These are phyloP conservation scores for Drosophila kuntzei DNA, from an alignment of 2,888 invertebrate species.

Conservation along the genomic window DNA sequence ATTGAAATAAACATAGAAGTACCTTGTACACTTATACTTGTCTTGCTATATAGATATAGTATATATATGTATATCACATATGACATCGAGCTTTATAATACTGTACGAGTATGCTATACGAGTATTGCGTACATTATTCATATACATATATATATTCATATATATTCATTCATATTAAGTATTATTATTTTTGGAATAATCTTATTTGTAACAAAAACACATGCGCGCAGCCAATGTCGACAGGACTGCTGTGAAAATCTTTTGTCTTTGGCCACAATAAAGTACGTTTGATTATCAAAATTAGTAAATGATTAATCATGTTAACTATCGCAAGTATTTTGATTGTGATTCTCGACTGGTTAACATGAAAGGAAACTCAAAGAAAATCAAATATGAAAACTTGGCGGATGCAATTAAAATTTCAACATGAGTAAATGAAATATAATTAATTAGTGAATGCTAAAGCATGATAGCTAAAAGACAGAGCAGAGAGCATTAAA, in stretches of 20 bases:
- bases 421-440: slow-evolving; percentile 29
- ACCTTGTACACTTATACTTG: slow-evolving; percentile 47
- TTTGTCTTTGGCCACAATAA: slow-evolving; percentile 71
- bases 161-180: slow-evolving; percentile 59
- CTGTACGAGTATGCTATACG: slow-evolving; percentile 44
- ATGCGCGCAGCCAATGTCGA: slow-evolving; percentile 88
- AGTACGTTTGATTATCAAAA: slow-evolving; percentile 46
- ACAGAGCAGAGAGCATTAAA: neutral
- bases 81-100: slow-evolving; percentile 54
- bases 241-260: slow-evolving; percentile 86
- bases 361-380: slow-evolving; percentile 14
- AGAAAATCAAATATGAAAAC: slow-evolving; percentile 3
- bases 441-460: slow-evolving; percentile 4
- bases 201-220: slow-evolving; percentile 75
- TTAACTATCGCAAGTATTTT: slow-evolving; percentile 16
- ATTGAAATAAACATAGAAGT: slow-evolving; percentile 46
- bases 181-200: slow-evolving; percentile 13
- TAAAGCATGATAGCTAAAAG: slow-evolving; percentile 7
- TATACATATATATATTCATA: slow-evolving; percentile 53
- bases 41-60: slow-evolving; percentile 41
- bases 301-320: slow-evolving; percentile 11
- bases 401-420: slow-evolving; percentile 33
- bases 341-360: slow-evolving; percentile 10
- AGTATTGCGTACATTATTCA: slow-evolving; percentile 40
- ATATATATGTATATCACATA: slow-evolving; percentile 64